Evolutionary conservation across 2,797 vertebrate genomes (phyloP).

Genomic region (Capromys pilorides): DNA sequence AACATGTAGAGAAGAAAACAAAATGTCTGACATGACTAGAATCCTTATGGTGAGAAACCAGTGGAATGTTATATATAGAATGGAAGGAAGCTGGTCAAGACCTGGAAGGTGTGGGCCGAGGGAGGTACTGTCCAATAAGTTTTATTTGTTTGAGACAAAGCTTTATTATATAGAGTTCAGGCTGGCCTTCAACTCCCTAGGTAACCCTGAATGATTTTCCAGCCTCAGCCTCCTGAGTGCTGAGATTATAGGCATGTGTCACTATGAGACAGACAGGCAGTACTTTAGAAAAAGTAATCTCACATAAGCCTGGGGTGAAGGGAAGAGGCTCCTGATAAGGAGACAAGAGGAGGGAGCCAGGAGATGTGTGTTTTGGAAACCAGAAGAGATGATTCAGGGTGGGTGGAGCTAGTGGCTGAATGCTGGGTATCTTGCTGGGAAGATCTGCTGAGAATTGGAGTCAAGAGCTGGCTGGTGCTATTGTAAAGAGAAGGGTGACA

Average conservation of each 20-base stretch:
- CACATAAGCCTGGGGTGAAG: background rate
- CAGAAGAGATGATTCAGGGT: background rate
- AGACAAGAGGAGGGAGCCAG: background rate
- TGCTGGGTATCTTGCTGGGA: background rate
- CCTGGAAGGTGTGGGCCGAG: background rate
- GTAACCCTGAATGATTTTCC: background rate
- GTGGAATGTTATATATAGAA: background rate
- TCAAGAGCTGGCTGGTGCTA: background rate
- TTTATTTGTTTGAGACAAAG: background rate
- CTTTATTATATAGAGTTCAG: background rate
- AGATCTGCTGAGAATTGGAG: background rate
- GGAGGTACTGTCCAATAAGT: background rate
- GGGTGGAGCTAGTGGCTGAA: background rate
- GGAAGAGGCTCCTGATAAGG: background rate
- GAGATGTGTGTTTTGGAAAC: background rate
- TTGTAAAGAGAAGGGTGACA: background rate
- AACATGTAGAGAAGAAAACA: background rate
- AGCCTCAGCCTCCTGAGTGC: background rate
- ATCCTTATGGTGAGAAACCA: background rate
- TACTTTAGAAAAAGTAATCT: slow-evolving; percentile 26
- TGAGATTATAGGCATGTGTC: background rate
- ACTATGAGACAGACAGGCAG: background rate
- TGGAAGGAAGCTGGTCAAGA: background rate
- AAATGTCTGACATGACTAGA: background rate
- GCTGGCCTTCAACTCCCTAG: background rate